These are phyloP conservation scores for Zaprionus tsacasi DNA, from an alignment of 1,140 invertebrate genomes.

Conservation along the genomic window DNA sequence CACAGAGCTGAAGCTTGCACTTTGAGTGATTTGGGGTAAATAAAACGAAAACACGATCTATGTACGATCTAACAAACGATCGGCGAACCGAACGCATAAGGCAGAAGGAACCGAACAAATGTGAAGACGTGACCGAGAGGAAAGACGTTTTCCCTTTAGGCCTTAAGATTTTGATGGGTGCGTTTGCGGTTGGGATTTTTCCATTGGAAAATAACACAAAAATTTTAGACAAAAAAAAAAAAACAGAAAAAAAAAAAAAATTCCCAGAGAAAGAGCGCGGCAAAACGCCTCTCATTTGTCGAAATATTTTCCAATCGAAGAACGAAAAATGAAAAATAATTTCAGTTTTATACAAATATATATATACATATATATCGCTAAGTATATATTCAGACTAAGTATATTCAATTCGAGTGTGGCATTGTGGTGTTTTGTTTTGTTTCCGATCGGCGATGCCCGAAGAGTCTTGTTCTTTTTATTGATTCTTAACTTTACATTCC, in stretches of 20 bases:
- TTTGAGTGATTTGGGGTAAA: slow-evolving; percentile 15
- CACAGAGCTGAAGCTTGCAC: slow-evolving; percentile 18
- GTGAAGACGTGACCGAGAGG: neutral
- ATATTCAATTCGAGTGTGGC: neutral
- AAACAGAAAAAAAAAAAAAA: neutral
- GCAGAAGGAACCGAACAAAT: neutral
- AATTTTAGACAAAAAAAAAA: neutral
- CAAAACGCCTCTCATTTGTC: neutral
- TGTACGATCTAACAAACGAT: neutral
- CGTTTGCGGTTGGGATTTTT: slow-evolving; percentile 30
- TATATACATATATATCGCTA: neutral
- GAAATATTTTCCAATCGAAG: slow-evolving; percentile 18
- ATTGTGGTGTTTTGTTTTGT: slow-evolving; percentile 19
- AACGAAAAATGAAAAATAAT: slow-evolving; percentile 13
- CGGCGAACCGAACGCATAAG: slow-evolving; percentile 2
- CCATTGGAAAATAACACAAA: slow-evolving; percentile 24
- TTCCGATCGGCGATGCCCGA: neutral
- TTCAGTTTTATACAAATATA: slow-evolving; percentile 15
- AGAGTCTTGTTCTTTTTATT: slow-evolving; percentile 20
- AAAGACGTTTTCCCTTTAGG: slow-evolving; percentile 5
- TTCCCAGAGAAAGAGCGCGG: neutral
- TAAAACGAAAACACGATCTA: slow-evolving; percentile 13
- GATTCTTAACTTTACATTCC: slow-evolving; percentile 21
- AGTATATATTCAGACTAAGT: neutral
- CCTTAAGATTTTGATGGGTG: slow-evolving; percentile 5